These are phyloP conservation scores for Sebastes wilsoni DNA, from an alignment of 2,797 vertebrate species.

Conservation along the genomic window DNA sequence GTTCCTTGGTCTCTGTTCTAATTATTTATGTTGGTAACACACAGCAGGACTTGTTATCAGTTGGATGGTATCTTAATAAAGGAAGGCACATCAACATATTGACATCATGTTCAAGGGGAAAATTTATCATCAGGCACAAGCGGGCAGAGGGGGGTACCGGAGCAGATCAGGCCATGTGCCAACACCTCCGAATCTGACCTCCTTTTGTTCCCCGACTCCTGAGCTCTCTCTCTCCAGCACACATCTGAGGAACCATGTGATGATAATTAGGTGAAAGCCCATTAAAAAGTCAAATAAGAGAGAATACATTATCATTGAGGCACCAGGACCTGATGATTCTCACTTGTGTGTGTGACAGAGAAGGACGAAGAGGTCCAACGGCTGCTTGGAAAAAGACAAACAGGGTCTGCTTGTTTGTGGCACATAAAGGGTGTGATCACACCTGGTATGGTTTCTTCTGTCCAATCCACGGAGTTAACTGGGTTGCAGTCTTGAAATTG, in stretches of 20 bases:
- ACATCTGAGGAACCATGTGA: conserved; percentile 89
- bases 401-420: conserved; percentile 28
- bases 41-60: conserved; percentile 99
- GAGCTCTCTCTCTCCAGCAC: conserved; percentile 83
- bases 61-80: conserved; percentile 99
- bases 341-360: conserved; percentile 64
- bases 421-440: not conserved
- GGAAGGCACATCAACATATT: conserved; percentile 99
- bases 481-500: not conserved
- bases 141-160: conserved; percentile 54
- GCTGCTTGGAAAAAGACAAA: conserved; percentile 22
- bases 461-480: not conserved
- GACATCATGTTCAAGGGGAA: conserved; percentile 98
- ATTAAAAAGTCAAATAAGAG: conserved; percentile 98
- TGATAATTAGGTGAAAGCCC: conserved; percentile 95
- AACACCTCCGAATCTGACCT: conserved; percentile 85
- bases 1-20: conserved; percentile 96
- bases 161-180: conserved; percentile 85
- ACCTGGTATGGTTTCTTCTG: not conserved
- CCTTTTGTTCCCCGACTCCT: conserved; percentile 86
- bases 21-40: conserved; percentile 99
- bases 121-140: conserved; percentile 82
- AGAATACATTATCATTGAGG: conserved; percentile 97
- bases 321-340: conserved; percentile 70
- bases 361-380: conserved; percentile 70